phyloP scores from a whole-genome alignment of 2,113 vertebrate species.

The Archocentrus centrarchus region DNA sequence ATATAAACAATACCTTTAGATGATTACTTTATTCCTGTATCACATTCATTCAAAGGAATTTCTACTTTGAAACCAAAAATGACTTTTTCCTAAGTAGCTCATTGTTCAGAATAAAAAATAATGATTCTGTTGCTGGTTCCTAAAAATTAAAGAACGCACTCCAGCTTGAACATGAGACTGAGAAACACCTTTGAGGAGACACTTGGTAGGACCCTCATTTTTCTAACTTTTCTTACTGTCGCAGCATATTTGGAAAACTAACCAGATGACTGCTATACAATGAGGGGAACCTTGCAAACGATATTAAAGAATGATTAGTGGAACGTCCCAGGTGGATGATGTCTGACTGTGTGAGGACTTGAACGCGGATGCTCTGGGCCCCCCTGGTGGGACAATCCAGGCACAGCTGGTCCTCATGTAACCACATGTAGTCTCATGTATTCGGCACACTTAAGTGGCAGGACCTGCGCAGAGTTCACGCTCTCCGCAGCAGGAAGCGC shows the following conservation, averaged over 20 bases:
- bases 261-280: background rate
- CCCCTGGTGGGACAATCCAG: slow-evolving; percentile 37
- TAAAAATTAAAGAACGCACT: background rate
- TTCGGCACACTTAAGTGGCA: background rate
- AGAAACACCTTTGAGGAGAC: background rate
- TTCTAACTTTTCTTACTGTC: background rate
- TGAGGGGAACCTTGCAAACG: background rate
- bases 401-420: background rate
- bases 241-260: background rate
- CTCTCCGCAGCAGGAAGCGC: background rate
- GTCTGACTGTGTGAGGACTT: background rate
- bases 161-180: background rate
- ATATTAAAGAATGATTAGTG: background rate
- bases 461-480: background rate
- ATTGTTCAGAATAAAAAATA: background rate
- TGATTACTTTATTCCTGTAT: background rate
- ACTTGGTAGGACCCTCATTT: background rate
- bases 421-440: background rate
- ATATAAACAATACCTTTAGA: background rate
- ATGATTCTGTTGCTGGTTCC: background rate
- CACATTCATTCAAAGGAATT: background rate
- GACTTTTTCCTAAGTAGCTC: background rate
- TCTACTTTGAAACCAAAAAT: background rate
- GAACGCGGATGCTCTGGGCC: slow-evolving; percentile 13
- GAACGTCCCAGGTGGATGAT: background rate